Evolutionary conservation across 2,888 invertebrate species (phyloP), one percentile per base, ranked within the genome.

Genomic region (Acanthosepion lycidas): DNA sequence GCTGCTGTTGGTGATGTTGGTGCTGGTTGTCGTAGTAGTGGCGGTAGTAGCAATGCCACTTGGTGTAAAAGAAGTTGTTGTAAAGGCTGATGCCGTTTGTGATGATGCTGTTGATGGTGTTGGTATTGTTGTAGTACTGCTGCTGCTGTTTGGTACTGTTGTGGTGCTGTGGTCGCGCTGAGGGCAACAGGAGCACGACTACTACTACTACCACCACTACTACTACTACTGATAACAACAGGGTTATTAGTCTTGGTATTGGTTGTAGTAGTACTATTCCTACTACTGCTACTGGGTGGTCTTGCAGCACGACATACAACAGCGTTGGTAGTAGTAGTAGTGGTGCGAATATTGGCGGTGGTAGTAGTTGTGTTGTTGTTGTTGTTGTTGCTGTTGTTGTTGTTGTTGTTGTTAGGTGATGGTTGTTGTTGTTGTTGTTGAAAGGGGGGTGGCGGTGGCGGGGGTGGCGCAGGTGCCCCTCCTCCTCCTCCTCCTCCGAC

Each of bases 11-110:
- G 28, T n/a, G 93, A 28, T 93, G 93, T 23, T 93, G 93, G 42
- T 93, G 93, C 93, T 93, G 93, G 51, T 93, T 49, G 53, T 51
- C 53, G 93, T 53, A 53, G 53, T 49, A 93, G 93, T 93, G 93
- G 93, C 49, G 93, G 93, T 93, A 93, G 93, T 28, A 93, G 93
- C 26, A 93, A n/a, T n/a, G 93, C 93, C 93, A 93, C 93, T 93
- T 93, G 93, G 93, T 93, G 93, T 93, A 93, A 53, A 20, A 93
- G 93, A n/a, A 93, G 93, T 51, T 93, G 93, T 51, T 93, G 93
- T 93, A 93, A 12, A 18, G 93, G 93, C 28, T 93, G 49, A 53
- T 53, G 93, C n/a, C 53, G 49, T 42, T 93, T 23, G n/a, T n/a
- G 93, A 0, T 93, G 93, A 6, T 53, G 93, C 1, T n/a, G 93